A percentile compares a stretch with the other conserved stretches of the same genome.
Conservation (phyloP, 2,113 vertebrate species). For the Glareola pratincola region DNA sequence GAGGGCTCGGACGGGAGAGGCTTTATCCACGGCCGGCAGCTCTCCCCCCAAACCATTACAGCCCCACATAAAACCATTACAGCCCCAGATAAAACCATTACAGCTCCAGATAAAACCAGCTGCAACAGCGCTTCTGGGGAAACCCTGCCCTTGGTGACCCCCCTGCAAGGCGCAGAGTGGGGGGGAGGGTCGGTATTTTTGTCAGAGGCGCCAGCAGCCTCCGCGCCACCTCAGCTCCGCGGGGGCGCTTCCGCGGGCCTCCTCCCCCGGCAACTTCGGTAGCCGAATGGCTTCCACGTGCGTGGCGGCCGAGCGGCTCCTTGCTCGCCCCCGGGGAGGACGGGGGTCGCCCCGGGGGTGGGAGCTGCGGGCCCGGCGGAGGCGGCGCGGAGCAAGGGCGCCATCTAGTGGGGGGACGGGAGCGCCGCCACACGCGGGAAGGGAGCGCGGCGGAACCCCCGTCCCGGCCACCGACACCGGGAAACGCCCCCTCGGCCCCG, state of each 20-base stretch:
- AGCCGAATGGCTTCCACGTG: fast-evolving
- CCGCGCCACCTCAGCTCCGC: fast-evolving
- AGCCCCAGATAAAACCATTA: no score
- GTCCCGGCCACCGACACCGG: fast-evolving
- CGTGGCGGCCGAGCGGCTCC: neutral
- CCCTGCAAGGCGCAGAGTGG: fast-evolving
- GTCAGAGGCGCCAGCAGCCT: fast-evolving
- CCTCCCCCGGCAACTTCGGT: fast-evolving
- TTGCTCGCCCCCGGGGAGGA: neutral
- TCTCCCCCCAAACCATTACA: no score
- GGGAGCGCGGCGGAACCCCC: fast-evolving
- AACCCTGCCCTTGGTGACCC: fast-evolving
- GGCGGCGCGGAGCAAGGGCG: conserved; percentile 12
- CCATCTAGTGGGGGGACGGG: neutral
- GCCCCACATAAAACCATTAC: neutral
- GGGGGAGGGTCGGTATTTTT: neutral
- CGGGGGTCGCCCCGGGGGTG: neutral
- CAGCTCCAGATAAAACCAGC: neutral
- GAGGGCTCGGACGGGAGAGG: neutral
- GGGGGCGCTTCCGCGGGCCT: fast-evolving
- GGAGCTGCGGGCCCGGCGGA: neutral
- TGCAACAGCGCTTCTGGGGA: neutral
- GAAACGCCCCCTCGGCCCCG: neutral
- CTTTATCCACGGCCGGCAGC: neutral
- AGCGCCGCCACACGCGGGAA: neutral